These are phyloP conservation scores for Acronicta psi DNA, from an alignment of 2,888 invertebrate genomes.

Conservation along the genomic window DNA sequence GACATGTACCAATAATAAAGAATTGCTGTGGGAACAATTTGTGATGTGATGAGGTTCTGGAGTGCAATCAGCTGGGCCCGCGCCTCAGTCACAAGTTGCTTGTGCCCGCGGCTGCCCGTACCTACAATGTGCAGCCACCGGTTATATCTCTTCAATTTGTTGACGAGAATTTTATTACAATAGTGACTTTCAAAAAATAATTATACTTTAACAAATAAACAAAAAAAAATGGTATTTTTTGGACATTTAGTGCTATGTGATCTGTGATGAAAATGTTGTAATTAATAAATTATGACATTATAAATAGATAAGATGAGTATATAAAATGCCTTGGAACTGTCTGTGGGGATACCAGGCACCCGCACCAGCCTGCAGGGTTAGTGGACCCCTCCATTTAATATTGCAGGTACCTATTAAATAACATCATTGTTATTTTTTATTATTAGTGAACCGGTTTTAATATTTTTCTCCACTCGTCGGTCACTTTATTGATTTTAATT, in stretches of 20 bases:
- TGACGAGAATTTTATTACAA: conserved; percentile 11
- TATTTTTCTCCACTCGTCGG: not conserved
- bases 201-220: not conserved
- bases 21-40: conserved; percentile 21
- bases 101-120: conserved; percentile 67
- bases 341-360: conserved; percentile 85
- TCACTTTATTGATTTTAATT: no score
- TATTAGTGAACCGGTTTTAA: conserved; percentile 3
- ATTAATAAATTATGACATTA: conserved; percentile 8
- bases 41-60: conserved; percentile 50
- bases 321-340: conserved; percentile 86
- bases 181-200: conserved; percentile 4
- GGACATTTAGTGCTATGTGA: conserved; percentile 37
- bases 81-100: conserved; percentile 70
- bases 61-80: conserved; percentile 67
- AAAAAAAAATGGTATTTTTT: not conserved
- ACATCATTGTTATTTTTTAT: not conserved
- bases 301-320: conserved; percentile 59
- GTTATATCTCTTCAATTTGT: conserved; percentile 17
- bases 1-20: not conserved
- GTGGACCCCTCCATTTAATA: conserved; percentile 78
- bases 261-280: conserved; percentile 29
- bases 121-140: conserved; percentile 24
- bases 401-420: conserved; percentile 75
- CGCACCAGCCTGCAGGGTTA: conserved; percentile 80